Percentiles rank a stretch among this genome's conserved stretches.
phyloP scores from a whole-genome alignment of 1,140 invertebrate species.

The Centruroides sculpturatus region DNA sequence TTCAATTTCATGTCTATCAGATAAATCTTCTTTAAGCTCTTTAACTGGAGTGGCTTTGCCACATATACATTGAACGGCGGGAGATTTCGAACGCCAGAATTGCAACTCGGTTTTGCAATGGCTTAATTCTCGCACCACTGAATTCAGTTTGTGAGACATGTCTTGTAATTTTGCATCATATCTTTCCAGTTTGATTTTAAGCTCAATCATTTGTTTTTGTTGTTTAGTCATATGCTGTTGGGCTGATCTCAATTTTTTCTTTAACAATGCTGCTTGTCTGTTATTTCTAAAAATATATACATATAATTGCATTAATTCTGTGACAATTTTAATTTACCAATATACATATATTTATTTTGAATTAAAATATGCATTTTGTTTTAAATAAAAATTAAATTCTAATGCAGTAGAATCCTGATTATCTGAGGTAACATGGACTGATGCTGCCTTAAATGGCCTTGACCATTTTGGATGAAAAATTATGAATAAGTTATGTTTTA shows the following conservation, averaged over 20 bases:
- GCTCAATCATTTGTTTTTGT: slow-evolving; percentile 66
- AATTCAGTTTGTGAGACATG: slow-evolving; percentile 70
- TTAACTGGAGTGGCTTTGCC: slow-evolving; percentile 16
- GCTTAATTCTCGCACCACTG: slow-evolving; percentile 69
- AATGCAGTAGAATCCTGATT: too few species aligned
- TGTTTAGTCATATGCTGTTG: slow-evolving; percentile 7
- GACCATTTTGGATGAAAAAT: too few species aligned
- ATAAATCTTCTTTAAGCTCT: background rate
- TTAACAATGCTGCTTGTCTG: background rate
- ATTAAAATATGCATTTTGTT: too few species aligned
- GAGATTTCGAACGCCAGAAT: slow-evolving; percentile 73
- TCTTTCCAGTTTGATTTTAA: slow-evolving; percentile 63
- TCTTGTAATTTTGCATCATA: slow-evolving; percentile 81
- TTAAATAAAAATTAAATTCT: too few species aligned
- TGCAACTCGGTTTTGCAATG: slow-evolving; percentile 79
- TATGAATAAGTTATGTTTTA: too few species aligned
- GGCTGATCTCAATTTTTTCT: background rate
- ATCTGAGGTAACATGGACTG: too few species aligned
- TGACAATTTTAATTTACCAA: too few species aligned
- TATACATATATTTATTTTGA: too few species aligned
- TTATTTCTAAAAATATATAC: background rate
- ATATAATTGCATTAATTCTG: too few species aligned
- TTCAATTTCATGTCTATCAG: background rate
- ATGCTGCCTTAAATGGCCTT: too few species aligned
- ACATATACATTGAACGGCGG: slow-evolving; percentile 45